Conservation (phyloP, 2,113 vertebrate genomes). For the Heterotilapia buettikoferi region DNA sequence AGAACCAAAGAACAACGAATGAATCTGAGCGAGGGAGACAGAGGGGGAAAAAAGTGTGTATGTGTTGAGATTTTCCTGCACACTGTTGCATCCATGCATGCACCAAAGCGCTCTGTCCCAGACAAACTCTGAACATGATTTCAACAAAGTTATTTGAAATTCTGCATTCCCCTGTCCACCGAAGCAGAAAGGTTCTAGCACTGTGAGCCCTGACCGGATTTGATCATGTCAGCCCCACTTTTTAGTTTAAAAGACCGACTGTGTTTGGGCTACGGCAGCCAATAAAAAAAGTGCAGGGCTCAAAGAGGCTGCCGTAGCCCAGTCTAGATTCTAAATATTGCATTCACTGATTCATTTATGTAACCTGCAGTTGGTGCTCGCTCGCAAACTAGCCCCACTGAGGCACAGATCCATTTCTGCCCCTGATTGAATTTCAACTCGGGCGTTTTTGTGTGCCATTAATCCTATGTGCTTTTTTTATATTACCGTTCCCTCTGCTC, state of each 20-base stretch:
- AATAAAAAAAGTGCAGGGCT: neutral
- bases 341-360: neutral
- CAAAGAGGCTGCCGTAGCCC: neutral
- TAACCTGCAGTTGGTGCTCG: neutral
- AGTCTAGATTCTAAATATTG: neutral
- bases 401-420: constrained; percentile 20
- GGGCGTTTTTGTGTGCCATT: constrained; percentile 28
- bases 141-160: neutral
- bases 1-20: neutral
- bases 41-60: neutral
- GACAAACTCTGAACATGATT: neutral
- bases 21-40: neutral
- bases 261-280: neutral
- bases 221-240: neutral
- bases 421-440: constrained; percentile 40
- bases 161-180: neutral
- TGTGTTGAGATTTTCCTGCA: neutral
- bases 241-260: neutral
- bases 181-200: neutral
- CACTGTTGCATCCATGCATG: neutral
- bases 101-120: neutral
- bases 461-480: constrained; percentile 29
- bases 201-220: neutral
- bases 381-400: neutral
- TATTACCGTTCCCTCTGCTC: constrained; percentile 7